A percentile compares a stretch with the other conserved stretches of the same genome.
These are phyloP conservation scores for Botia kubotai DNA, from an alignment of 2,797 vertebrate species.

Conservation along the genomic window DNA sequence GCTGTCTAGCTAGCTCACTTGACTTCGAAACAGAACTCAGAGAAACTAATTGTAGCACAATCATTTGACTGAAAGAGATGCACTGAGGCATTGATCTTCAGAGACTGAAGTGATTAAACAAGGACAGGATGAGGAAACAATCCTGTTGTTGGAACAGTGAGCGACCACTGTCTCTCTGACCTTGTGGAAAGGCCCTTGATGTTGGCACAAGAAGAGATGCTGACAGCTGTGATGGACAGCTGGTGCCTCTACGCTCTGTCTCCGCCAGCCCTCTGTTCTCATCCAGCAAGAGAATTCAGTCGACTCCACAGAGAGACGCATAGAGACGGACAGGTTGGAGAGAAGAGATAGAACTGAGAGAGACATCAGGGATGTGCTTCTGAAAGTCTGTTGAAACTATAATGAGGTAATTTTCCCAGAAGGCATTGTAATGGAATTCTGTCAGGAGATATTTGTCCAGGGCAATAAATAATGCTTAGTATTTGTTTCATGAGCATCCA, in stretches of 20 bases:
- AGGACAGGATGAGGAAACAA: conserved; percentile 8
- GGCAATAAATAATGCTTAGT: conserved; percentile 18
- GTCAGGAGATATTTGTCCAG: conserved; percentile 33
- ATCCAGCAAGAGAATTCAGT: conserved; percentile 61
- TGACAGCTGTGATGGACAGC: conserved; percentile 71
- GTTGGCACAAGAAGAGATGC: conserved; percentile 56
- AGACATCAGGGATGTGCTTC: conserved; percentile 4
- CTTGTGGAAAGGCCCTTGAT: conserved; percentile 42
- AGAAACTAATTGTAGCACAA: background rate
- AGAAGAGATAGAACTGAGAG: background rate
- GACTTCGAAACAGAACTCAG: too few species aligned
- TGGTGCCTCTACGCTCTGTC: conserved; percentile 68
- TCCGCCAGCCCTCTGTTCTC: conserved; percentile 58
- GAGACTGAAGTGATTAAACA: conserved; percentile 22
- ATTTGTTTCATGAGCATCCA: background rate
- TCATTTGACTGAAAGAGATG: conserved; percentile 15
- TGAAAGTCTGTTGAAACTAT: conserved; percentile 2
- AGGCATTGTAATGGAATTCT: conserved; percentile 52
- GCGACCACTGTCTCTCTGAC: conserved; percentile 37
- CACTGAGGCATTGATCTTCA: background rate
- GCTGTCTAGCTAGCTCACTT: too few species aligned
- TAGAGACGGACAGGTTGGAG: conserved; percentile 47
- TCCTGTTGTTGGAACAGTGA: conserved; percentile 22
- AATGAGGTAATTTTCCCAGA: conserved; percentile 38
- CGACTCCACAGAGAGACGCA: conserved; percentile 31